A percentile compares a stretch with the other conserved stretches of the same genome.
These are phyloP conservation scores for Chrysemys picta DNA, from an alignment of 2,113 vertebrate species.

Conservation along the genomic window DNA sequence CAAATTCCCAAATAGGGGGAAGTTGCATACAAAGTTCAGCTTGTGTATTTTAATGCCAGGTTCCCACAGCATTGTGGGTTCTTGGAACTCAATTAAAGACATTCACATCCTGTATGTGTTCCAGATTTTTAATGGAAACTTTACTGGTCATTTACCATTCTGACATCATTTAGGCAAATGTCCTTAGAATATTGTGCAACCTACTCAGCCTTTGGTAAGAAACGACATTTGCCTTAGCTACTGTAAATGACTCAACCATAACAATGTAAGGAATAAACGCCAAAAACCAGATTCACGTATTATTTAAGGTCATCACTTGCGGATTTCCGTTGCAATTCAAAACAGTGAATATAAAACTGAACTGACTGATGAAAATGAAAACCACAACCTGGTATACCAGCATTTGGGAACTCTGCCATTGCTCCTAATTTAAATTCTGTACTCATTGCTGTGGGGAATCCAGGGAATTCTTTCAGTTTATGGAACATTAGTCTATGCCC, in stretches of 20 bases:
- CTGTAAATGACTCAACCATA: conserved; percentile 45
- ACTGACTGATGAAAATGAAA: conserved; percentile 32
- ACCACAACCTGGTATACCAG: conserved; percentile 19
- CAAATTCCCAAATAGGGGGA: conserved; percentile 70
- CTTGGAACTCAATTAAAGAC: conserved; percentile 78
- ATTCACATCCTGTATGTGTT: conserved; percentile 74
- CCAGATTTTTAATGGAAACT: conserved; percentile 71
- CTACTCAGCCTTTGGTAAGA: conserved; percentile 52
- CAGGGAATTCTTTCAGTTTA: conserved; percentile 58
- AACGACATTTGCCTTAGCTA: conserved; percentile 34
- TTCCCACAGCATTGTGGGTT: conserved; percentile 81
- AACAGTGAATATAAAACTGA: conserved; percentile 39
- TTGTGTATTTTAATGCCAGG: conserved; percentile 66
- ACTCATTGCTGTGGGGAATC: conserved; percentile 65
- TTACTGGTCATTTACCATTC: conserved; percentile 75
- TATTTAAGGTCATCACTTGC: conserved; percentile 14
- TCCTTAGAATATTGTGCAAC: conserved; percentile 63
- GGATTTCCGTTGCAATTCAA: conserved; percentile 19
- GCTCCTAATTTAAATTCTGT: conserved; percentile 62
- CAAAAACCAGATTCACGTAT: background rate
- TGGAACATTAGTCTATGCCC: conserved; percentile 39
- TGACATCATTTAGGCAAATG: conserved; percentile 67
- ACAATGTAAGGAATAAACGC: background rate
- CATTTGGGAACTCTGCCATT: conserved; percentile 55
- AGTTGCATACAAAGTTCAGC: conserved; percentile 70